Evolutionary conservation across 2,888 invertebrate species (phyloP).

Genomic region (Anoncus sp.): DNA sequence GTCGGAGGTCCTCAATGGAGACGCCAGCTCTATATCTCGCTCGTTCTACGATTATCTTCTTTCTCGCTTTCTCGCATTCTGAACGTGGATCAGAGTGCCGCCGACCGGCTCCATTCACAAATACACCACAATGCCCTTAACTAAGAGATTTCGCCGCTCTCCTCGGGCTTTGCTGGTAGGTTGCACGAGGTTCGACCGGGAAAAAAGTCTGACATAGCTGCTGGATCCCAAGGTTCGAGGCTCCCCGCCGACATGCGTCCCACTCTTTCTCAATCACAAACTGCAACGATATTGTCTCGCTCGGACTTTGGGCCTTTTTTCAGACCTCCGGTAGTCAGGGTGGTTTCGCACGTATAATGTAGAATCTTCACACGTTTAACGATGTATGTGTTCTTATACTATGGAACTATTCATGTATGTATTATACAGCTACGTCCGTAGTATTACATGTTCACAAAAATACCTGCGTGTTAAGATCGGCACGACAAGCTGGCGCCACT

Average conservation of each 20-base stretch:
- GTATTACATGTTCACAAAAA: constrained; percentile 50
- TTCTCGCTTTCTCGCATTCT: constrained; percentile 61
- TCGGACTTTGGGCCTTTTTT: constrained; percentile 29
- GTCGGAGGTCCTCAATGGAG: constrained; percentile 75
- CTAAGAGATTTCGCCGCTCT: constrained; percentile 76
- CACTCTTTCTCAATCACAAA: constrained; percentile 56
- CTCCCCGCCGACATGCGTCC: constrained; percentile 62
- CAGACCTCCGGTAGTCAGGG: constrained; percentile 53
- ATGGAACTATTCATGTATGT: constrained; percentile 45
- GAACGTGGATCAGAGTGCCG: constrained; percentile 68
- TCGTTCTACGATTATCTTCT: constrained; percentile 53
- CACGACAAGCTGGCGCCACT: constrained; percentile 81
- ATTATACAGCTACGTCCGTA: constrained; percentile 43
- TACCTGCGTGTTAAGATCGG: constrained; percentile 60
- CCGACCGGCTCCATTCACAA: constrained; percentile 76
- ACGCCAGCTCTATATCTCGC: constrained; percentile 65
- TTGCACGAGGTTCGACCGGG: constrained; percentile 53
- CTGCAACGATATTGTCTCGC: constrained; percentile 28
- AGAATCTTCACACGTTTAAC: constrained; percentile 55
- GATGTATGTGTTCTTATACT: constrained; percentile 44
- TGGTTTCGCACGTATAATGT: constrained; percentile 64
- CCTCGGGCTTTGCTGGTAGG: constrained; percentile 38
- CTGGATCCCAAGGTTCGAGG: constrained; percentile 63
- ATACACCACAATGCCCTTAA: constrained; percentile 77
- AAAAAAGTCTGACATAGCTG: constrained; percentile 67